Evolutionary conservation across 2,113 vertebrate species (phyloP).

Genomic region (Pedetes capensis): DNA sequence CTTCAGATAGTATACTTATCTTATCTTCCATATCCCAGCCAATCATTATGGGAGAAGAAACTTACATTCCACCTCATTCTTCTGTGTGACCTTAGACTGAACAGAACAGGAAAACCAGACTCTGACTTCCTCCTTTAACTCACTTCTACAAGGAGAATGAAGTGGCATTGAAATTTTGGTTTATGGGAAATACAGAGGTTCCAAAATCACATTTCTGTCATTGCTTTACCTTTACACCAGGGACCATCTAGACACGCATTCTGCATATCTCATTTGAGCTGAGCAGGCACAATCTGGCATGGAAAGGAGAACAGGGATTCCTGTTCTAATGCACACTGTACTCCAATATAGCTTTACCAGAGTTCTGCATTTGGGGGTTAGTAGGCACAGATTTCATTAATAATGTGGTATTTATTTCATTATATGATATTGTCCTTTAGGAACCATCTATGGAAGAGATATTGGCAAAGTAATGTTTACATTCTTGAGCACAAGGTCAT

Average conservation of each 20-base stretch:
- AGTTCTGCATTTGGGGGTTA: neutral
- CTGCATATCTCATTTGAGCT: too few species aligned
- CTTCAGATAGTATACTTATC: neutral
- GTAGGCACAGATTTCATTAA: neutral
- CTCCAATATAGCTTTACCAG: neutral
- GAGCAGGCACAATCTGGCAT: neutral
- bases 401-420: neutral
- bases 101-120: neutral
- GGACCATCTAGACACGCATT: too few species aligned
- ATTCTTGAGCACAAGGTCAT: neutral
- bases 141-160: constrained; percentile 1
- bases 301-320: neutral
- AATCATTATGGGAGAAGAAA: neutral
- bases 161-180: neutral
- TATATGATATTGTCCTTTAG: neutral
- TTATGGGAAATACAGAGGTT: neutral
- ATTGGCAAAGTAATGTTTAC: neutral
- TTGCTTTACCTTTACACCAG: too few species aligned
- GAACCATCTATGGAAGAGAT: neutral
- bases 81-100: neutral
- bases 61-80: neutral
- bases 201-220: neutral
- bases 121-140: neutral
- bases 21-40: neutral
- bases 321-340: neutral